A percentile compares a stretch with the other conserved stretches of the same genome.
These are phyloP conservation scores for Tipula confusa DNA, from an alignment of 2,888 invertebrate genomes.

Conservation along the genomic window DNA sequence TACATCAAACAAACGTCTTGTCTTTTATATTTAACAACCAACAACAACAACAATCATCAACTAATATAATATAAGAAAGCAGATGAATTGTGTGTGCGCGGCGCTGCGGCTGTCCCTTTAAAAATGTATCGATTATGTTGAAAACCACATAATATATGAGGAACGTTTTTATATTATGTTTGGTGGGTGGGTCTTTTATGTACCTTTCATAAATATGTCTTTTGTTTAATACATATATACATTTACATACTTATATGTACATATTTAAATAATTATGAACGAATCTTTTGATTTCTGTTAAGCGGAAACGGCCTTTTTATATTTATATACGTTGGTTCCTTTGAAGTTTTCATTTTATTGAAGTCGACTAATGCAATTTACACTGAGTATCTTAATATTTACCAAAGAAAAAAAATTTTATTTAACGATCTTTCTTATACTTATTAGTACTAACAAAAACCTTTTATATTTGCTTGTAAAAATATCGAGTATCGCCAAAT, in stretches of 20 bases:
- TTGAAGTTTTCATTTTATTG: not conserved
- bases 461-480: too few relatives aligned
- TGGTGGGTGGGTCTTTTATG: not conserved
- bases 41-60: not conserved
- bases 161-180: not conserved
- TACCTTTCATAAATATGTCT: not conserved
- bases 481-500: too few relatives aligned
- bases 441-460: too few relatives aligned
- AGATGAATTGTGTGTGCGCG: not conserved
- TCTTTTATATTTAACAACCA: not conserved
- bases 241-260: too few relatives aligned
- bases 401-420: too few relatives aligned
- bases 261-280: not conserved
- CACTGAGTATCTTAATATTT: not conserved
- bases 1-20: slow-evolving; percentile 10
- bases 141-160: not conserved
- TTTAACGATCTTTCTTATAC: too few relatives aligned
- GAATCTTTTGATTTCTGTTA: not conserved
- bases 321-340: not conserved
- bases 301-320: not conserved
- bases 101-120: not conserved
- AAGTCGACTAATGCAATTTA: not conserved
- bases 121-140: not conserved
- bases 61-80: not conserved
- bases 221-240: not conserved